Evolutionary conservation across 1,140 invertebrate species (phyloP), one percentile per base, ranked within the genome.

Genomic region (Dinoponera quadriceps): DNA sequence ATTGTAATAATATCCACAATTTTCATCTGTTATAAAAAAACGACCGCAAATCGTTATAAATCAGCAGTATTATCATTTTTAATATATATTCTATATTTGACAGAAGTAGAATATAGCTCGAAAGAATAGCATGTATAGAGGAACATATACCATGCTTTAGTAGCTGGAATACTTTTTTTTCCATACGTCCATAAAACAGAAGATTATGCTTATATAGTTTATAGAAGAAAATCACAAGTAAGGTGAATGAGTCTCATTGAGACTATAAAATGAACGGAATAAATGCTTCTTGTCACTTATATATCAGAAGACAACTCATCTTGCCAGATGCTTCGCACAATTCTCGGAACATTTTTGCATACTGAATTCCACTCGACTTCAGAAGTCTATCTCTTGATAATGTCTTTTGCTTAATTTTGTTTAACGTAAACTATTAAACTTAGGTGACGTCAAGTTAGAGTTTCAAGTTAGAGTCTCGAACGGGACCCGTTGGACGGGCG

Each of bases 201-300:
- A 68, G 27, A 33, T 77, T 18, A n/a, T n/a, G 11, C 59, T 44
- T 44, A 2, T 54, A 27, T 27, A 68, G 49, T 62, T 72, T 72
- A 51, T 49, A 65, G 25, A 62, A 77, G 48, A 66, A 18, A 77
- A 22, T 3, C 29, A 55, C 44, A 9, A 33, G n/a, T n/a, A 25
- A 68, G 2, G 33, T 20, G 5, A 68, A 78, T 55, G 54, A 18
- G 3, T 20, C 38, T 44, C 18, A n/a, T 5, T 16, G 14, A 18
- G 38, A 68, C 14, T 18, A 48, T 78, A 78, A 78, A 78, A 57
- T 14, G 51, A 68, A 68, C 18, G 55, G 29, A 44, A 66, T 78
- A 68, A 68, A 68, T 57, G 11, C 49, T 25, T 38, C 22, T 13
- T 66, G 25, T 3, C 9, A 54, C n/a, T 66, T 78, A 68, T 55